Percentiles rank a stretch among this genome's conserved stretches.
These are phyloP conservation scores for Mycogona germanica DNA, from an alignment of 2,888 invertebrate genomes.

Conservation along the genomic window DNA sequence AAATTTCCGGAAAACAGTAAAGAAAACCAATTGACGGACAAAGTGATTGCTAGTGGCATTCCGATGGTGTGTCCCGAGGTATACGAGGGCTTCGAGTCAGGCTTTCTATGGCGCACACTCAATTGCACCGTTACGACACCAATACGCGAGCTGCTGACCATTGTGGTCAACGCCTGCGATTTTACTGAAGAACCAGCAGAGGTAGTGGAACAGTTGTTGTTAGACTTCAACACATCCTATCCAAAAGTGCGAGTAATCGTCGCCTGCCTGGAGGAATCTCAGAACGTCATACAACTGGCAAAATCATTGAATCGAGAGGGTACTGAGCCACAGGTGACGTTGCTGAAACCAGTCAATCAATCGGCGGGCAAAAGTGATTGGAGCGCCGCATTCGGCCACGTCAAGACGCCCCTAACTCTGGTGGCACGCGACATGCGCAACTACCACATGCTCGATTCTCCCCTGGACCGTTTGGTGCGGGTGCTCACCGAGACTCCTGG, in stretches of 20 bases:
- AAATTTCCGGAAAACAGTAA: no score
- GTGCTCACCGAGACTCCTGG: constrained; percentile 23
- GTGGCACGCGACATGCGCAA: constrained; percentile 1
- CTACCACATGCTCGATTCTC: constrained; percentile 11
- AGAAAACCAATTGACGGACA: no score
- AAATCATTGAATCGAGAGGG: no score
- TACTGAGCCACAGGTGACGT: background rate
- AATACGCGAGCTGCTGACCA: background rate
- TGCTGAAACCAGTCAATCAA: no score
- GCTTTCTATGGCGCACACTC: background rate
- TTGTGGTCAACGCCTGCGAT: background rate
- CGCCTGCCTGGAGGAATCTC: background rate
- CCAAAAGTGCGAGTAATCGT: background rate
- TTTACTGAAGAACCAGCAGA: background rate
- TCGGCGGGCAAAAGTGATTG: background rate
- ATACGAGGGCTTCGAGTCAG: background rate
- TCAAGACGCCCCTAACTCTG: constrained; percentile 9
- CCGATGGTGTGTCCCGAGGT: constrained; percentile 1
- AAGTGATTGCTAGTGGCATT: no score
- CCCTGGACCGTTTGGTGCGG: constrained; percentile 27
- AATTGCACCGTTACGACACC: background rate
- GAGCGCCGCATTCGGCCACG: background rate
- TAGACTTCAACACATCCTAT: background rate
- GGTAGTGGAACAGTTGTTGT: background rate
- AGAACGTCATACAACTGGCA: background rate